Conservation (phyloP, 1,140 invertebrate species). For the Aplysia californica region DNA sequence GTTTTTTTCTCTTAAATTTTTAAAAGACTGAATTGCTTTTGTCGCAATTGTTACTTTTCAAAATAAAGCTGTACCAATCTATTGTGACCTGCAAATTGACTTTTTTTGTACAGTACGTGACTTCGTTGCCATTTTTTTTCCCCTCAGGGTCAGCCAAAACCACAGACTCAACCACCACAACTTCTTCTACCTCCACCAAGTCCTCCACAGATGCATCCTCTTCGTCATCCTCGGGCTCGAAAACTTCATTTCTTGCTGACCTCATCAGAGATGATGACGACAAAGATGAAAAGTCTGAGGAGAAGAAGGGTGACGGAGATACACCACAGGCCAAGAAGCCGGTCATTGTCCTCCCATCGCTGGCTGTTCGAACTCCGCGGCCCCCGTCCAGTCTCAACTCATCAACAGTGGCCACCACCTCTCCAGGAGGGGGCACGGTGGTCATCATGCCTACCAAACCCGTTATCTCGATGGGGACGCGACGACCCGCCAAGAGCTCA, state of each 20-base stretch:
- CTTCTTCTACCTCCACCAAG: slow-evolving; percentile 7
- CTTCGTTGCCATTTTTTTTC: neutral
- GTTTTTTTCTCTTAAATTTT: no score
- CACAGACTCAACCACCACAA: slow-evolving; percentile 9
- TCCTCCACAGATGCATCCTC: neutral
- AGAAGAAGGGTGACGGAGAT: neutral
- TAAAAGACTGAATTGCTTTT: no score
- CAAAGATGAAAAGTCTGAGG: slow-evolving; percentile 16
- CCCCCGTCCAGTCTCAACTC: slow-evolving; percentile 7
- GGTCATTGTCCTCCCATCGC: slow-evolving; percentile 26
- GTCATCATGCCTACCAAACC: slow-evolving; percentile 31
- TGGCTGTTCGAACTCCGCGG: slow-evolving; percentile 21
- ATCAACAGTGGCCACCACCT: slow-evolving; percentile 18
- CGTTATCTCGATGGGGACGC: slow-evolving; percentile 27
- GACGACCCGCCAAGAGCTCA: slow-evolving; percentile 9
- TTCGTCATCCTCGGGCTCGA: slow-evolving; percentile 5
- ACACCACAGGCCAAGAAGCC: slow-evolving; percentile 3
- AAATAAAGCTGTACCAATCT: no score
- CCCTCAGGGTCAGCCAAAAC: slow-evolving; percentile 5
- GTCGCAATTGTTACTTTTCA: no score
- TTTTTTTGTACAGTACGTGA: no score
- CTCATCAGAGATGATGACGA: slow-evolving; percentile 15
- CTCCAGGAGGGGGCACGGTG: slow-evolving; percentile 20
- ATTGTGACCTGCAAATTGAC: no score
- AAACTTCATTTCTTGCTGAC: slow-evolving; percentile 10